A percentile compares a stretch with the other conserved stretches of the same genome.
phyloP scores from a whole-genome alignment of 2,888 invertebrate genomes.

The Drosophila mettleri region DNA sequence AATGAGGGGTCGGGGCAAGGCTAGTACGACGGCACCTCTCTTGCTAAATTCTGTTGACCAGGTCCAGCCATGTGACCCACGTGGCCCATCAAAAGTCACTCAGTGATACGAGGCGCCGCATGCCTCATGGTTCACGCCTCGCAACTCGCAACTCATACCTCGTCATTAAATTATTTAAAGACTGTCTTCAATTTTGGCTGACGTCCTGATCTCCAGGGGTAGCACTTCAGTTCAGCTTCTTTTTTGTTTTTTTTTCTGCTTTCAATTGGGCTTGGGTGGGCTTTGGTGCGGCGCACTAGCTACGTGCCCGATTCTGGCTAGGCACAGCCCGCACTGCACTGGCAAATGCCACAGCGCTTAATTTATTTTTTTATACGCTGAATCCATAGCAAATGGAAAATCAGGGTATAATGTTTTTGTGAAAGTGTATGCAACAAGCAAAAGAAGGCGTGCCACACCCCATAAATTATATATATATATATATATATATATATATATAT shows the following conservation, averaged over 20 bases:
- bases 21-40: slow-evolving; percentile 1
- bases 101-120: slow-evolving; percentile 11
- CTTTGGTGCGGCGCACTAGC: background rate
- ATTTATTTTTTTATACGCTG: slow-evolving; percentile 47
- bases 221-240: slow-evolving; percentile 3
- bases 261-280: slow-evolving; percentile 9
- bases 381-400: too few relatives aligned
- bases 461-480: too few relatives aligned
- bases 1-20: background rate
- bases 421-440: too few relatives aligned
- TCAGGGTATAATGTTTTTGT: too few relatives aligned
- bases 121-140: background rate
- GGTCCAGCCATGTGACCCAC: background rate
- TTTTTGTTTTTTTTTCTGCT: background rate
- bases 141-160: background rate
- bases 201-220: slow-evolving; percentile 20
- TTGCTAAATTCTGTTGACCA: slow-evolving; percentile 35
- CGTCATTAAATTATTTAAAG: slow-evolving; percentile 47
- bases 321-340: slow-evolving; percentile 4
- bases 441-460: too few relatives aligned
- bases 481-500: too few relatives aligned
- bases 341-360: slow-evolving; percentile 25
- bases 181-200: slow-evolving; percentile 42
- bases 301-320: slow-evolving; percentile 17
- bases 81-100: slow-evolving; percentile 52